Evolutionary conservation across 2,797 vertebrate species (phyloP).

Genomic region (Prionace glauca): DNA sequence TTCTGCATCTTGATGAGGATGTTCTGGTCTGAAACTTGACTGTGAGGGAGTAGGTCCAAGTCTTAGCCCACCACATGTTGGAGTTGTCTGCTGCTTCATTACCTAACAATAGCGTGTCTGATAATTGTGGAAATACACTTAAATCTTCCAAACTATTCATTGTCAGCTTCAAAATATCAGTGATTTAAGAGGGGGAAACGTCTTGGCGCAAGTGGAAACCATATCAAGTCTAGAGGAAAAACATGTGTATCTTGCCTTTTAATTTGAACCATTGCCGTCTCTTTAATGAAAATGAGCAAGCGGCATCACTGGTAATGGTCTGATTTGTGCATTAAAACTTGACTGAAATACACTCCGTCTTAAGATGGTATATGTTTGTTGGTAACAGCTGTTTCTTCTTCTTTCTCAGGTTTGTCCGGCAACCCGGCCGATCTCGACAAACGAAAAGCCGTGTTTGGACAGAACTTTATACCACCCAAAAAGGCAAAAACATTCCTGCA

Average conservation of each 20-base stretch:
- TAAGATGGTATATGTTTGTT: neutral
- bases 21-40: neutral
- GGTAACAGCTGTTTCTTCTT: neutral
- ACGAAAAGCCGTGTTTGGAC: conserved; percentile 72
- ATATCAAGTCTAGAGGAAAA: neutral
- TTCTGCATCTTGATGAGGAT: neutral
- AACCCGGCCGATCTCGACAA: conserved; percentile 87
- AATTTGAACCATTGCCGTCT: neutral
- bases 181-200: neutral
- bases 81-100: neutral
- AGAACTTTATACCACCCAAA: conserved; percentile 91
- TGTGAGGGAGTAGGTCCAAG: neutral
- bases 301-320: neutral
- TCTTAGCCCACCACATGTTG: neutral
- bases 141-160: neutral
- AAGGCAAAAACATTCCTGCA: conserved; percentile 91
- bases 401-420: conserved; percentile 75
- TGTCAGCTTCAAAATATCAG: neutral
- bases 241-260: neutral
- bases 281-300: neutral
- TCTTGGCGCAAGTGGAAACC: neutral
- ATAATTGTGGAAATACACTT: neutral
- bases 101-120: neutral
- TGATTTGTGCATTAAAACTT: neutral
- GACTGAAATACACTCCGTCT: neutral